phyloP scores from a whole-genome alignment of 92 coral and sea anemone genomes.

The Umimayanthus kanabou region DNA sequence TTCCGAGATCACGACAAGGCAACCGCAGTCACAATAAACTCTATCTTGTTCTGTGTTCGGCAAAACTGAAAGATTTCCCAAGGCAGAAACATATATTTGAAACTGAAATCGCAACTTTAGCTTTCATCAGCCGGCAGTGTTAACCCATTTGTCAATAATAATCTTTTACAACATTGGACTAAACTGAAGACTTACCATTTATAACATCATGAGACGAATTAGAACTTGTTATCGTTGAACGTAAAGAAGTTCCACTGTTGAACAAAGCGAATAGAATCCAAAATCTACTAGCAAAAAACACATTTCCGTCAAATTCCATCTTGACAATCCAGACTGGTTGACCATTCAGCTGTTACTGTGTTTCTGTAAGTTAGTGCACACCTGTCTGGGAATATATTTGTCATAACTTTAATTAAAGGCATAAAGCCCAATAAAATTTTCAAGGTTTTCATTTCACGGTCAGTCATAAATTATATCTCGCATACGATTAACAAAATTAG shows the following conservation, averaged over 20 bases:
- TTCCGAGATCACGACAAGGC: no score
- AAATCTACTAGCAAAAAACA: not conserved
- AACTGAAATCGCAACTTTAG: no score
- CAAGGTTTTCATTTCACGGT: not conserved
- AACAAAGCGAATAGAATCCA: not conserved
- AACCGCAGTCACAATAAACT: no score
- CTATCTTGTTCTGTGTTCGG: no score
- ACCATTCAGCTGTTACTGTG: not conserved
- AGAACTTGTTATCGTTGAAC: not conserved
- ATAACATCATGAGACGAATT: not conserved
- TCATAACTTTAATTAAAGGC: not conserved
- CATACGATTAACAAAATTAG: not conserved
- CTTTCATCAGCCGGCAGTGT: not conserved
- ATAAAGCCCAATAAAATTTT: not conserved
- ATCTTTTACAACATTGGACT: not conserved
- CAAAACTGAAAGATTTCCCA: no score
- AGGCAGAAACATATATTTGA: no score
- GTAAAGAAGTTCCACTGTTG: not conserved
- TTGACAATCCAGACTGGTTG: not conserved
- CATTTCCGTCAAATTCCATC: not conserved
- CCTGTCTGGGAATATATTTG: not conserved
- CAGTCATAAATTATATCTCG: not conserved
- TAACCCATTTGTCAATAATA: no score
- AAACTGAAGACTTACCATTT: not conserved
- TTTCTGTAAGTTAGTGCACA: not conserved